These are phyloP conservation scores for Daubentonia madagascariensis DNA, from an alignment of 2,113 vertebrate genomes.

Conservation along the genomic window DNA sequence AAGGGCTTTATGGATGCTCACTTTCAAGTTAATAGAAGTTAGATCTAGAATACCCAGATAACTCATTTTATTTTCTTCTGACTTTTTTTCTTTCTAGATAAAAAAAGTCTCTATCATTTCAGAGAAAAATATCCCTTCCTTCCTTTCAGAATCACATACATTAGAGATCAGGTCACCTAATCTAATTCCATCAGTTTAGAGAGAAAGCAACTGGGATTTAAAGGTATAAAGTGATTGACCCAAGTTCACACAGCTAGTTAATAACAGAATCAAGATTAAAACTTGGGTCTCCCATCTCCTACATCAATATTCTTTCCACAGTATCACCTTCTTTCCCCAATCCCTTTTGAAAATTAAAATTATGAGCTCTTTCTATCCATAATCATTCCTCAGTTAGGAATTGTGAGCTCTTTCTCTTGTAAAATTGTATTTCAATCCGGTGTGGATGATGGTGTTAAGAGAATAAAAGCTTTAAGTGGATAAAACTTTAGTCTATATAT, in stretches of 20 bases:
- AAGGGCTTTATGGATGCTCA: not conserved
- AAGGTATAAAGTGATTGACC: not conserved
- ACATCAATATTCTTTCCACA: not conserved
- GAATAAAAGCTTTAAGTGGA: not conserved
- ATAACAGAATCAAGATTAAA: conserved; percentile 11
- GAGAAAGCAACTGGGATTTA: not conserved
- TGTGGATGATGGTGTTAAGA: conserved; percentile 32
- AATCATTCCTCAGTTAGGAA: not conserved
- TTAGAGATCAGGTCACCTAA: conserved; percentile 32
- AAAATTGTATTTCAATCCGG: conserved; percentile 17
- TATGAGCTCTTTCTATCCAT: not conserved
- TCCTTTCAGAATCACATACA: not conserved
- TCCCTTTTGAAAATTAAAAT: conserved; percentile 26
- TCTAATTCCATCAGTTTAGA: conserved; percentile 3
- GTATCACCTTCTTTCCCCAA: not conserved
- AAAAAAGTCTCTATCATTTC: conserved; percentile 19
- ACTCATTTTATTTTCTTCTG: conserved; percentile 39
- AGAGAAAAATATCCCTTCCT: conserved; percentile 13
- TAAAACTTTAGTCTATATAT: conserved; percentile 14
- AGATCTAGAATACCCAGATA: conserved; percentile 43
- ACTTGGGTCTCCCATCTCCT: not conserved
- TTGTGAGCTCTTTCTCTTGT: not conserved
- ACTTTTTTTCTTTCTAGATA: conserved; percentile 34
- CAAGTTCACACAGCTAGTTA: conserved; percentile 16
- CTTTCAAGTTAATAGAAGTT: conserved; percentile 49